Percentiles rank a stretch among this genome's conserved stretches.
Evolutionary conservation across 1,140 invertebrate species (phyloP).

Genomic region (Melanaphis sacchari): DNA sequence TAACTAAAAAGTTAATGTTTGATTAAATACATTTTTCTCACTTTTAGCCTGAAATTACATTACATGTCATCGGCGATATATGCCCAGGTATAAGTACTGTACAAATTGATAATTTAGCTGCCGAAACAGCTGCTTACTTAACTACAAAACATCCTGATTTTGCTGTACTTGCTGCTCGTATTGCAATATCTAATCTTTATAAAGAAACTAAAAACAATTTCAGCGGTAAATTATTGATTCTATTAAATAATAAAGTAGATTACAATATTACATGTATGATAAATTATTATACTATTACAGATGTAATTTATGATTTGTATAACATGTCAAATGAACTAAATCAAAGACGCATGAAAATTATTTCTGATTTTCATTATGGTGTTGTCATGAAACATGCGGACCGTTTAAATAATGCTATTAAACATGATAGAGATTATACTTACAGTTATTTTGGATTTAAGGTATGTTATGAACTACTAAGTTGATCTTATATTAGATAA

Average conservation of each 20-base stretch:
- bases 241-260: not conserved
- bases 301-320: slow-evolving; percentile 90
- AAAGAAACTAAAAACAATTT: slow-evolving; percentile 95
- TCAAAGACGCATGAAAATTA: slow-evolving; percentile 77
- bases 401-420: slow-evolving; percentile 90
- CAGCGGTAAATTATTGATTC: slow-evolving; percentile 72
- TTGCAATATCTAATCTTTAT: slow-evolving; percentile 96
- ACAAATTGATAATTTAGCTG: slow-evolving; percentile 95
- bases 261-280: not conserved
- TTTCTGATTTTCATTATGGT: slow-evolving; percentile 82
- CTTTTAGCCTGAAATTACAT: slow-evolving; percentile 77
- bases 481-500: not conserved
- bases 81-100: slow-evolving; percentile 96
- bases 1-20: not conserved
- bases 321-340: slow-evolving; percentile 79
- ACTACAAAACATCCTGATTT: slow-evolving; percentile 97
- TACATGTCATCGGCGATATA: slow-evolving; percentile 91
- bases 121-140: slow-evolving; percentile 95
- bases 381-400: slow-evolving; percentile 90
- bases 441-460: slow-evolving; percentile 99
- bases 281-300: slow-evolving; percentile 68
- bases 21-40: not conserved
- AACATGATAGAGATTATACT: slow-evolving; percentile 95
- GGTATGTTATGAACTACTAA: slow-evolving; percentile 63
- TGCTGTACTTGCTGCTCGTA: slow-evolving; percentile 91